These are phyloP conservation scores for Cylas formicarius DNA, from an alignment of 1,140 invertebrate species.

Conservation along the genomic window DNA sequence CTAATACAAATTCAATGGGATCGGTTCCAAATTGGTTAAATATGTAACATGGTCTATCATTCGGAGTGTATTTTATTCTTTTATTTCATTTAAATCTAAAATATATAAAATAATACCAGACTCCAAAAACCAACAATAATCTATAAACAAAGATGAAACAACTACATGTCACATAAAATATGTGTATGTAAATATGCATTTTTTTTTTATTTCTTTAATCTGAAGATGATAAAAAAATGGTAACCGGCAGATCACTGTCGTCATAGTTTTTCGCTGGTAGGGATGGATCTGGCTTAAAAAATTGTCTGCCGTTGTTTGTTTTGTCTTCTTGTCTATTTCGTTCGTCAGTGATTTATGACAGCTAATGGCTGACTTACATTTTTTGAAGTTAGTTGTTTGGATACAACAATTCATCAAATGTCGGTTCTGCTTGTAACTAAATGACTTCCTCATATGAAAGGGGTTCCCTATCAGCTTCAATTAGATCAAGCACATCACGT, in stretches of 20 bases:
- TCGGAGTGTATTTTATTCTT: constrained; percentile 21
- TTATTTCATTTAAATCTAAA: too few relatives aligned
- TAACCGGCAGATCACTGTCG: too few relatives aligned
- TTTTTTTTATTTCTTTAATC: too few relatives aligned
- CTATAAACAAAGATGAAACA: too few relatives aligned
- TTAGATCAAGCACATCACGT: constrained; percentile 27
- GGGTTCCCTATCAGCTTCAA: constrained; percentile 27
- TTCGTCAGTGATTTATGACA: constrained; percentile 23
- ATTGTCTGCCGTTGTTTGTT: constrained; percentile 18
- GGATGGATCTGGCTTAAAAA: constrained; percentile 22
- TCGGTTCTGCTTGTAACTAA: constrained; percentile 24
- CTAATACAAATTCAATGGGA: constrained; percentile 21
- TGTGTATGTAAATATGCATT: too few relatives aligned
- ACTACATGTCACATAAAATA: too few relatives aligned
- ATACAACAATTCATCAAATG: constrained; percentile 24
- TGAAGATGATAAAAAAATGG: constrained; percentile 21
- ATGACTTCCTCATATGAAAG: constrained; percentile 27
- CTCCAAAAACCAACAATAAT: too few relatives aligned
- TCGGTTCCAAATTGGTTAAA: constrained; percentile 22
- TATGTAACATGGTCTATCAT: constrained; percentile 18
- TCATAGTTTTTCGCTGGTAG: constrained; percentile 19
- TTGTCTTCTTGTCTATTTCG: constrained; percentile 23
- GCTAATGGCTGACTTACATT: constrained; percentile 20
- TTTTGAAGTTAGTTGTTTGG: constrained; percentile 21
- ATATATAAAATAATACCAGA: too few relatives aligned